Conservation (phyloP, 2,888 invertebrate species). For the Salpingus planirostris region DNA sequence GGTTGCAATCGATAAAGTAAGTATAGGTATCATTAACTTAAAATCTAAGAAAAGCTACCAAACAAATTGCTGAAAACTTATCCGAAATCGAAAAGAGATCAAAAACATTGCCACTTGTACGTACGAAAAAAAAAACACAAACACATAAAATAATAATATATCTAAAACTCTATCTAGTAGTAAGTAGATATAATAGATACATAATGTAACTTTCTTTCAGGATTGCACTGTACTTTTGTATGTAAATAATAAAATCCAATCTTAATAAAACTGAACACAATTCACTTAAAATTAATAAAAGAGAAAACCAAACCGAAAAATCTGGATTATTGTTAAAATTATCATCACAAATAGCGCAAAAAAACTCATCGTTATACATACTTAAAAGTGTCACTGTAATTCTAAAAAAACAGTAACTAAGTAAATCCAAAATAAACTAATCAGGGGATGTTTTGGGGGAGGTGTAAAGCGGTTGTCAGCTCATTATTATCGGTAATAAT, state of each 20-base stretch:
- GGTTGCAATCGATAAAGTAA: constrained; percentile 28
- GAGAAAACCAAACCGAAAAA: neutral
- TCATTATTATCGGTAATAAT: no score
- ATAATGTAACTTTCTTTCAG: constrained; percentile 14
- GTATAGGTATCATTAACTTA: constrained; percentile 8
- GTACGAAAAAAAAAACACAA: no score
- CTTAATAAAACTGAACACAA: constrained; percentile 26
- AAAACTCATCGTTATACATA: constrained; percentile 3
- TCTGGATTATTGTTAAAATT: no score
- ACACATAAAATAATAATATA: constrained; percentile 16
- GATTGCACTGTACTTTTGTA: constrained; percentile 23
- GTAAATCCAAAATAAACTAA: no score
- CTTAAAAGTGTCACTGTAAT: neutral
- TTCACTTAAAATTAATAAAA: constrained; percentile 29
- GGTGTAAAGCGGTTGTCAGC: no score
- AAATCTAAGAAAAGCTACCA: constrained; percentile 29
- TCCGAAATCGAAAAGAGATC: constrained; percentile 36
- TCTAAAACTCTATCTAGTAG: constrained; percentile 13
- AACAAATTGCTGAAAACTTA: constrained; percentile 20
- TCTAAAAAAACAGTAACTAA: no score
- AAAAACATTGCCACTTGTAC: constrained; percentile 41
- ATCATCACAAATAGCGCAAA: constrained; percentile 33
- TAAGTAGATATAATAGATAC: no score
- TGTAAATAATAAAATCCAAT: constrained; percentile 29
- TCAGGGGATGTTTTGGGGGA: no score